Percentiles rank a stretch among this genome's conserved stretches.
phyloP scores from a whole-genome alignment of 2,888 invertebrate genomes.

The Agrochola litura region DNA sequence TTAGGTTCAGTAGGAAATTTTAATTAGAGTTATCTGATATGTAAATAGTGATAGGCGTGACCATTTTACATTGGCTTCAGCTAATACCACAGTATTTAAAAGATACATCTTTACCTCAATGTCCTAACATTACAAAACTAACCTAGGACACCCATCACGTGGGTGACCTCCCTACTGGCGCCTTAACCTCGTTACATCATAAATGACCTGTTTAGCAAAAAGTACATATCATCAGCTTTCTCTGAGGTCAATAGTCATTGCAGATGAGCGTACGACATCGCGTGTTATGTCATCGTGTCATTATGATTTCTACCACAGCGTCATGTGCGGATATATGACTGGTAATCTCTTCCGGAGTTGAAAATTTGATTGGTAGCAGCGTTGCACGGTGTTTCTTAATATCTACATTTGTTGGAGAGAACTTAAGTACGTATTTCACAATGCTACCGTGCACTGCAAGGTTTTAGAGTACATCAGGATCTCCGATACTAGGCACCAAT shows the following conservation, averaged over 20 bases:
- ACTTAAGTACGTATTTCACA: not conserved
- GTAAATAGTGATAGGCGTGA: not conserved
- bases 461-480: too few species aligned
- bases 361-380: conserved; percentile 21
- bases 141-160: conserved; percentile 31
- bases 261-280: conserved; percentile 34
- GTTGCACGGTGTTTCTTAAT: not conserved
- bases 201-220: conserved; percentile 44
- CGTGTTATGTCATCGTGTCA: conserved; percentile 41
- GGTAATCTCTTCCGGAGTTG: conserved; percentile 39
- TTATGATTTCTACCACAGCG: conserved; percentile 14
- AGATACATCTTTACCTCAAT: not conserved
- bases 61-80: not conserved
- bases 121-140: not conserved
- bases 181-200: conserved; percentile 38
- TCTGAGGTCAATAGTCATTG: conserved; percentile 58
- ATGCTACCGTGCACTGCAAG: not conserved
- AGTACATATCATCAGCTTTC: conserved; percentile 53
- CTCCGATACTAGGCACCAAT: not conserved
- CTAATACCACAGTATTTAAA: too few species aligned
- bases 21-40: too few species aligned
- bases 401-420: not conserved
- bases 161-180: conserved; percentile 19
- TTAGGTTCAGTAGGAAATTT: not conserved
- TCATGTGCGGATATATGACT: conserved; percentile 18